Evolutionary conservation across 2,113 vertebrate species (phyloP), one percentile per base, ranked within the genome.

Genomic region (Pao palembangensis): DNA sequence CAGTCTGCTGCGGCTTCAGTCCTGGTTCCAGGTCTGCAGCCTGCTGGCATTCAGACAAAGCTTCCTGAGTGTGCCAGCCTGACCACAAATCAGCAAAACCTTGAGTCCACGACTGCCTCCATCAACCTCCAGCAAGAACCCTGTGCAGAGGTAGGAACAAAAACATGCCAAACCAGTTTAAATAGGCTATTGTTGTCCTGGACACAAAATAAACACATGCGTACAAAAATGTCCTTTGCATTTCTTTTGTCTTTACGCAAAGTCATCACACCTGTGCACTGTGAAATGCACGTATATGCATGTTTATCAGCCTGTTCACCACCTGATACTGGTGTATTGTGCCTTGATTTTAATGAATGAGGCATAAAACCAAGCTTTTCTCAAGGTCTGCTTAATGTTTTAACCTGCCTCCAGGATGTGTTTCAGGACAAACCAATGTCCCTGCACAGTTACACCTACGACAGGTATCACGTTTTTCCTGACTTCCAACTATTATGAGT

Each of bases 391-490:
- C 20, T 19, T 44, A 49, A 21, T 61, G 51, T 49, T 80, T 67
- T 11, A 47, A 14, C 23, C 11, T 75, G 8, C 66, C 75, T 91
- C 87, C 90, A 98, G 89, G 93, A 92, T 55, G 72, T 81, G 58
- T 58, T 87, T 4, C 92, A 90, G 57, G 95, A 96, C 34, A 95
- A 93, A 84, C 83, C 88, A 10, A 78, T 88, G 2, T 81, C 89
- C 51, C 79, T 92, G 28, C 94, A 92, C 77, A 93, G 63, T 73
- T 86, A 75, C 51, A 54, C 82, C 53, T 94, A 85, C 21, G 97
- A 99, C 91, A 98, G 94, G 97, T 59, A 20, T 19, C 43, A 53
- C 11, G 67, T 67, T 69, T 23, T 55, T 48, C 19, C 19, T 15
- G 38, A 12, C 34, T 38, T 28, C 2, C 51, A 46, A 6, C 4